Conservation (phyloP, 2,113 vertebrate species). For the Cynoglossus semilaevis region DNA sequence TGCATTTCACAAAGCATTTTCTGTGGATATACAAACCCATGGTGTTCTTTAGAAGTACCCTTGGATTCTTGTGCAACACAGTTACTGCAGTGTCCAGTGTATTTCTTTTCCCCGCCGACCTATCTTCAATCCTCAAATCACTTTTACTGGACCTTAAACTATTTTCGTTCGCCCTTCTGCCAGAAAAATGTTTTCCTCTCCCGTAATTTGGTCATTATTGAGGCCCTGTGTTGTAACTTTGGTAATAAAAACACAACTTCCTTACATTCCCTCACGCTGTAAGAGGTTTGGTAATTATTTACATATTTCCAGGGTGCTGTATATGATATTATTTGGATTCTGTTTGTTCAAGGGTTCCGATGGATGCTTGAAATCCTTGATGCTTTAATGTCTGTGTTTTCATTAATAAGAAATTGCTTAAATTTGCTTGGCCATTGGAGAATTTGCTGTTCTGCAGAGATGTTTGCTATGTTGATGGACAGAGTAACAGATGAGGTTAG, state of each 20-base stretch:
- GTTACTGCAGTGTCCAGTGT: not conserved
- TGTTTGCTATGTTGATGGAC: too few species aligned
- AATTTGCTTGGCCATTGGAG: too few species aligned
- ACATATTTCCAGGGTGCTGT: not conserved
- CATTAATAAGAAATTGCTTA: too few species aligned
- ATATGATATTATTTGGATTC: not conserved
- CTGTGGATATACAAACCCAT: not conserved
- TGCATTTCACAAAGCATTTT: slow-evolving; percentile 2
- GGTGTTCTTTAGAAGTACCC: not conserved
- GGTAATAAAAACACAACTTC: not conserved
- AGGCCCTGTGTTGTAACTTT: not conserved
- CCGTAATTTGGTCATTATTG: not conserved
- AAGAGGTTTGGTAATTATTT: not conserved
- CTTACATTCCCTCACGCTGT: not conserved
- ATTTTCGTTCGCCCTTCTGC: not conserved
- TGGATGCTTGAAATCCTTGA: too few species aligned
- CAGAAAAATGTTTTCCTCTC: not conserved
- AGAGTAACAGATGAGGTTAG: too few species aligned
- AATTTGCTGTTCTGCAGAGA: too few species aligned
- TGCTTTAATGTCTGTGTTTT: too few species aligned
- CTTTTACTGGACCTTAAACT: not conserved
- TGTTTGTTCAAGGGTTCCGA: not conserved
- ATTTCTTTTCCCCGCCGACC: not conserved
- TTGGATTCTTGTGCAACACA: slow-evolving; percentile 5
- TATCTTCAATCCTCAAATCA: not conserved